Evolutionary conservation across 2,113 vertebrate genomes (phyloP).

Genomic region (Rhabdornis inornatus): DNA sequence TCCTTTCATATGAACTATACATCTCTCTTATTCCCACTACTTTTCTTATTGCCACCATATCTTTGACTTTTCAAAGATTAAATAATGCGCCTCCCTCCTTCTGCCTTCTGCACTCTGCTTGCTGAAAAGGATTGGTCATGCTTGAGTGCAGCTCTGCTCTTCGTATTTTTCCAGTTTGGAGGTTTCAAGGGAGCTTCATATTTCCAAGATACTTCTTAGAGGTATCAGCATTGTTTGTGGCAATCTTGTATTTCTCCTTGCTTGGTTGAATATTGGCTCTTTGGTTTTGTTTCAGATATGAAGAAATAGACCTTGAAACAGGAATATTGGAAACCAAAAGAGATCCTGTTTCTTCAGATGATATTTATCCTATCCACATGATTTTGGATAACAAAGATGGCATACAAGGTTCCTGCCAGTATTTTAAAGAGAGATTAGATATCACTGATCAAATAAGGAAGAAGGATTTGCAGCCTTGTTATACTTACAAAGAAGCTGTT

Average conservation of each 20-base stretch:
- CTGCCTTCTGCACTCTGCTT: accelerated
- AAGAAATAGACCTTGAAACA: slow-evolving; percentile 83
- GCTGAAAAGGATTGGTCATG: not conserved
- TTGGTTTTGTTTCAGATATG: slow-evolving; percentile 74
- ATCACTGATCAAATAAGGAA: slow-evolving; percentile 79
- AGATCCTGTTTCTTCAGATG: slow-evolving; percentile 59
- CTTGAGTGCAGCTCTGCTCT: not conserved
- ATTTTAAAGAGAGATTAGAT: slow-evolving; percentile 82
- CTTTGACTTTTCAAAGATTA: not conserved
- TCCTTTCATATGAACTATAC: not conserved
- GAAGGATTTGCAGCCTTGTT: slow-evolving; percentile 64
- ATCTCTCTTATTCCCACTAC: not conserved
- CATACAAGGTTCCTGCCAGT: slow-evolving; percentile 87
- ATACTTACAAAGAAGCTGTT: slow-evolving; percentile 75
- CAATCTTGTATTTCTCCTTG: not conserved
- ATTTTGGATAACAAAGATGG: slow-evolving; percentile 83
- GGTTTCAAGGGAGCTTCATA: not conserved
- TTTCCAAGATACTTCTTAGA: not conserved
- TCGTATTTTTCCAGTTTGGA: not conserved
- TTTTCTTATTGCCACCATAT: not conserved
- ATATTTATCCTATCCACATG: slow-evolving; percentile 85
- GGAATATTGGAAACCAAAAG: slow-evolving; percentile 74
- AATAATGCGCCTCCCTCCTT: not conserved
- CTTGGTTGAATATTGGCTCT: not conserved
- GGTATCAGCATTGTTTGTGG: not conserved